Evolutionary conservation across 2,113 vertebrate species (phyloP).

Genomic region (Caranx ignobilis): DNA sequence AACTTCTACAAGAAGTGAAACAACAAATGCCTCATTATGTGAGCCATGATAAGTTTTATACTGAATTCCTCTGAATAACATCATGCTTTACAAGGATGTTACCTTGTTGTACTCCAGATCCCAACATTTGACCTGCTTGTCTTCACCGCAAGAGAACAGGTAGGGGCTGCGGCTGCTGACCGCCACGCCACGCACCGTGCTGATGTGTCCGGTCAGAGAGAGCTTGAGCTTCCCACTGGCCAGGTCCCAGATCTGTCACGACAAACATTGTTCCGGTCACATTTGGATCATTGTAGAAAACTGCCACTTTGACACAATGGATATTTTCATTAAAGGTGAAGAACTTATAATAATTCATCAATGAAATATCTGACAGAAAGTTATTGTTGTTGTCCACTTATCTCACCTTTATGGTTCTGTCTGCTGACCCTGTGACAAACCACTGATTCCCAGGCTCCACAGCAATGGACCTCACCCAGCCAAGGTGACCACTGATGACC

Average conservation of each 20-base stretch:
- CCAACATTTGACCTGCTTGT: slow-evolving; percentile 99
- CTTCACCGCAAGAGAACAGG: slow-evolving; percentile 98
- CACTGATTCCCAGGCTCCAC: slow-evolving; percentile 99
- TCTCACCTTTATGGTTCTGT: slow-evolving; percentile 97
- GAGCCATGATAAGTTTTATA: neutral
- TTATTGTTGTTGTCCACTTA: neutral
- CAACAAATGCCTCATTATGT: neutral
- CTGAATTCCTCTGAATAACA: too few species aligned
- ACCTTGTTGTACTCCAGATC: slow-evolving; percentile 99
- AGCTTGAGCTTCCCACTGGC: slow-evolving; percentile 96
- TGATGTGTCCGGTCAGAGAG: slow-evolving; percentile 97
- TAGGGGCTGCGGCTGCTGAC: slow-evolving; percentile 94
- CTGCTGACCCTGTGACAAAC: slow-evolving; percentile 98
- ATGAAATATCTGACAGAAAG: neutral
- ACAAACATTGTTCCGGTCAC: slow-evolving; percentile 1
- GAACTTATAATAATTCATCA: too few species aligned
- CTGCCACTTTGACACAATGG: neutral
- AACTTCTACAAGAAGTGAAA: neutral
- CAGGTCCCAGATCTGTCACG: slow-evolving; percentile 94
- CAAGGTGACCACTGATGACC: slow-evolving; percentile 98
- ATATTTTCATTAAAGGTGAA: neutral
- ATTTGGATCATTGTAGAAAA: neutral
- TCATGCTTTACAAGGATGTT: neutral
- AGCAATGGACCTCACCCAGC: slow-evolving; percentile 97
- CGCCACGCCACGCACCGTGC: slow-evolving; percentile 95